Base-by-base conservation (phyloP, 2,113 vertebrate genomes). In the Stomatorhinus ivindoensis region DNA sequence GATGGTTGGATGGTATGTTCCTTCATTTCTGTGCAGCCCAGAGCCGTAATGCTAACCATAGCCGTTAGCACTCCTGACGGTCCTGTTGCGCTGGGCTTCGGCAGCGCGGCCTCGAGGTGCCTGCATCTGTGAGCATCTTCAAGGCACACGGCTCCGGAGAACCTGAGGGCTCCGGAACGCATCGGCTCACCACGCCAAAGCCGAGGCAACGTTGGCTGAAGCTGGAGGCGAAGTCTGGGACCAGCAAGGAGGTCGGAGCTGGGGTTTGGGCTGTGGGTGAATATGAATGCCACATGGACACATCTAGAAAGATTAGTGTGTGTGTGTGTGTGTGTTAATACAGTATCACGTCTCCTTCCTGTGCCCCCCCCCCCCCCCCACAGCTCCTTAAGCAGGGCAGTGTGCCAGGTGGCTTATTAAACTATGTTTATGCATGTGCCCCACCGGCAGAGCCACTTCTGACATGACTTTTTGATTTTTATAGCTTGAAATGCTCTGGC, bases 381-480 rank as follows among this genome's bases (percentile, higher is more conserved):
- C n/a, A n/a, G 39, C 24, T 13, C 3, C 42, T 84, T 21, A 46
- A n/a, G 35, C 19, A n/a, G 82, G 39, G 39, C 82, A 84, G 9
- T 47, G 39, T 11, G 39, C 82, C 82, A 84, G 39, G 42, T 84
- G 82, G 19, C 19, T 84, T 47, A 47, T 84, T 84, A 84, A 7
- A 42, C 35, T 27, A 44, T 84, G 82, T 84, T 47, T 84, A 84
- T 84, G 44, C 39, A 84, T 48, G 82, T 10, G 9, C 82, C 82
- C 44, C 10, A 47, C 44, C n/a, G 39, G 82, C 44, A 84, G 1
- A 46, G 39, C 39, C 82, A 47, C 19, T 84, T 24, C 44, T 46
- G 82, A 84, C 82, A 47, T n/a, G 44, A 84, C 15, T 84, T 84
- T 84, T 47, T 84, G 82, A 47, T 84, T 84, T 84, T 84, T n/a